Conservation (phyloP, 1,140 invertebrate species). For the Cheumatopsyche charites region DNA sequence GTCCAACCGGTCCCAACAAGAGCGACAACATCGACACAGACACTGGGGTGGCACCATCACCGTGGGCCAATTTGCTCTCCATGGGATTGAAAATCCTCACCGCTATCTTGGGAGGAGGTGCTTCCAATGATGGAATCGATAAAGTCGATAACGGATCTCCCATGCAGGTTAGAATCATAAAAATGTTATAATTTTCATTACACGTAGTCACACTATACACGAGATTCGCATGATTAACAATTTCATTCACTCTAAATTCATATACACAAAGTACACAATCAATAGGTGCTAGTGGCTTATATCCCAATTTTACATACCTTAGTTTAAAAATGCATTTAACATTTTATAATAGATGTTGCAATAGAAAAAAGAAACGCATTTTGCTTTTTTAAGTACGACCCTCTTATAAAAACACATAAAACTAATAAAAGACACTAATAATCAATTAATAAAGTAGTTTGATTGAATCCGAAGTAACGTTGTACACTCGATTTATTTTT, state of each 20-base stretch:
- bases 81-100: conserved; percentile 80
- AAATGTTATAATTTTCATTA: too few species aligned
- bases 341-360: not conserved
- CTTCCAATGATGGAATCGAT: conserved; percentile 80
- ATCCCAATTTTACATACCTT: not conserved
- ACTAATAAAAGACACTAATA: not conserved
- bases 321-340: not conserved
- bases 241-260: not conserved
- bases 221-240: conserved; percentile 4
- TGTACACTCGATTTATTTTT: not conserved
- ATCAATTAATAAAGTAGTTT: conserved; percentile 25
- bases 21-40: conserved; percentile 76
- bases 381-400: not conserved
- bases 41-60: conserved; percentile 69
- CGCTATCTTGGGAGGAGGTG: conserved; percentile 77
- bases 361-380: not conserved
- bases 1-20: conserved; percentile 74
- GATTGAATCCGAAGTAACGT: conserved; percentile 42
- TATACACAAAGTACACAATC: conserved; percentile 7
- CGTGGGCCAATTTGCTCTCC: conserved; percentile 85
- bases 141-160: conserved; percentile 85
- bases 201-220: too few species aligned
- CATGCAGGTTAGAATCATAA: conserved; percentile 74
- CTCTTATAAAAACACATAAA: not conserved
- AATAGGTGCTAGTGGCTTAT: conserved; percentile 23